Base-by-base conservation (phyloP, 2,888 invertebrate species). In the Xestoiulus laeticollis region DNA sequence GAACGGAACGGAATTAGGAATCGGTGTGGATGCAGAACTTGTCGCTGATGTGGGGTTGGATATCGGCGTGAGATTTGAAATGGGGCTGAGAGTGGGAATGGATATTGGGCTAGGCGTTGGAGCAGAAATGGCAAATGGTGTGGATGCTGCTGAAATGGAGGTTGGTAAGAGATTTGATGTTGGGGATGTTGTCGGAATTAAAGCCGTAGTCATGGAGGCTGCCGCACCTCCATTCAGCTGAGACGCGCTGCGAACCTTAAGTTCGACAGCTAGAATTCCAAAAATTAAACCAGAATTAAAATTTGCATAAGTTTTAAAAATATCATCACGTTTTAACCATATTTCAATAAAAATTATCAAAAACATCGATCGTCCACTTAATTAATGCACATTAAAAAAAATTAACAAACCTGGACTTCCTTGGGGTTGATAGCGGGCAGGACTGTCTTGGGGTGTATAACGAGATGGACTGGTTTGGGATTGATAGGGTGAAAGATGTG, bases 381-480 rank as follows among this genome's bases (percentile, higher is more conserved):
- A 38, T 5, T 38, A 5, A 38, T 38, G 2, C 2, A 38, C 38
- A 32, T 85, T 85, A 43, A 84, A 48, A 48, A 30, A 78, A 78
- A 78, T 30, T 14, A 26, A 78, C 78, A 1, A 14, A 88, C 89
- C 87, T 78, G 89, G 89, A 86, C 89, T 89, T 14, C 38, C 87
- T 68, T 88, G 88, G 22, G 88, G 33, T 83, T 43, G 89, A 82
- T 48, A 82, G 92, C 94, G 93, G 92, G 92, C 92, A 59, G 93
- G 92, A 90, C 92, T 92, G 88, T 92, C 92, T 89, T 92, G 93
- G 87, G 94, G 92, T 88, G 93, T 92, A 89, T 92, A 93, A 84
- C 94, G 92, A 59, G 89, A 85, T 30, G 89, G 87, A 53, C 88
- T 88, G 22, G 82, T 85, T 38, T 89, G 89, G 59, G 89, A 87